These are phyloP conservation scores for Leptothorax acervorum DNA, from an alignment of 2,888 invertebrate species.

Conservation along the genomic window DNA sequence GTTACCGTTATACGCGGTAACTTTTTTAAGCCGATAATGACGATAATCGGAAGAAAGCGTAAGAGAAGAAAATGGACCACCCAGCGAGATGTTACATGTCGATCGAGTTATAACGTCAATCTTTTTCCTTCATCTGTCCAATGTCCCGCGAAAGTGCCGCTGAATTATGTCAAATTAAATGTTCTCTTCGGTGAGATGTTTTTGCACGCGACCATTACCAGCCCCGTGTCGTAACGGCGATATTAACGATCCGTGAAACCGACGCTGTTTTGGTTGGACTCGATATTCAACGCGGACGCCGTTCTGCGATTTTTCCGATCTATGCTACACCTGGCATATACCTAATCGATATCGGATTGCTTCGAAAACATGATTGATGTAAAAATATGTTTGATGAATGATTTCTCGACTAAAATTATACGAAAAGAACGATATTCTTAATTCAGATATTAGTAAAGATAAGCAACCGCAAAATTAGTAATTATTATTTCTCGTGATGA, in stretches of 20 bases:
- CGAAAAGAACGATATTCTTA: not conserved
- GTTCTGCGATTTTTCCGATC: slow-evolving; percentile 59
- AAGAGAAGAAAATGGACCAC: slow-evolving; percentile 28
- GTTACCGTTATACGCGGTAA: not conserved
- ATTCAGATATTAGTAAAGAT: not conserved
- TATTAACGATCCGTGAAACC: slow-evolving; percentile 81
- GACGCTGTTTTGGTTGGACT: slow-evolving; percentile 64
- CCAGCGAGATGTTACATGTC: slow-evolving; percentile 31
- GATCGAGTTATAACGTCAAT: slow-evolving; percentile 46
- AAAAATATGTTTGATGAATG: not conserved
- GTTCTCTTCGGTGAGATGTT: slow-evolving; percentile 69
- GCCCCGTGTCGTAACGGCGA: slow-evolving; percentile 76
- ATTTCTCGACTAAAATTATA: not conserved
- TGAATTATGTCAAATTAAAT: slow-evolving; percentile 79
- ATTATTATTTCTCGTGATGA: not conserved
- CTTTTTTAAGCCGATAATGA: not conserved
- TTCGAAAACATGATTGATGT: not conserved
- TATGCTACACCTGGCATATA: slow-evolving; percentile 5
- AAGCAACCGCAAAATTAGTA: not conserved
- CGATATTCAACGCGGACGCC: slow-evolving; percentile 52
- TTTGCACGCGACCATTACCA: slow-evolving; percentile 72
- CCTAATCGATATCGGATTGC: not conserved
- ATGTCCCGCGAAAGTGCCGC: slow-evolving; percentile 59
- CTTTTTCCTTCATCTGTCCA: not conserved
- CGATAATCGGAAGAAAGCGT: slow-evolving; percentile 32